Evolutionary conservation across 1,140 invertebrate genomes (phyloP).

Genomic region (Antheraea mylitta): DNA sequence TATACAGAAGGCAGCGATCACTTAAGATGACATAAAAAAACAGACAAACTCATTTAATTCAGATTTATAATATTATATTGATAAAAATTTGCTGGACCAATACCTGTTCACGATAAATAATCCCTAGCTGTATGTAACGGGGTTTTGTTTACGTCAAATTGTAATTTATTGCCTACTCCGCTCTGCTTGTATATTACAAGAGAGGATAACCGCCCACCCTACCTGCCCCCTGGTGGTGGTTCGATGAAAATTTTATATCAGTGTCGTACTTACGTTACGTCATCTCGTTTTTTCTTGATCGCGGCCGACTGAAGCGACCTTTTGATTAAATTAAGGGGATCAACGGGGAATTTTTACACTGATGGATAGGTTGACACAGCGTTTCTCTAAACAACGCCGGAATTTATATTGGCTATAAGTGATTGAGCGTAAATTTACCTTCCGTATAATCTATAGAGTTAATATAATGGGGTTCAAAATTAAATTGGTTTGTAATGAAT

Average conservation of each 20-base stretch:
- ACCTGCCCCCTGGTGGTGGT: constrained; percentile 30
- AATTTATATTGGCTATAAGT: constrained; percentile 72
- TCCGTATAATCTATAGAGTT: constrained; percentile 60
- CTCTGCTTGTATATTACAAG: constrained; percentile 67
- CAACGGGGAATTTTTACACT: constrained; percentile 74
- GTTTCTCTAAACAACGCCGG: constrained; percentile 56
- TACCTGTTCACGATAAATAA: constrained; percentile 62
- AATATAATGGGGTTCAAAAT: constrained; percentile 29
- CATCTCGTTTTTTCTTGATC: constrained; percentile 71
- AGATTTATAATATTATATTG: too few relatives aligned
- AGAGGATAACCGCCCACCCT: constrained; percentile 36
- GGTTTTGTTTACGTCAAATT: constrained; percentile 75
- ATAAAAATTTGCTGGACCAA: not conserved
- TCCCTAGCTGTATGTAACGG: constrained; percentile 58
- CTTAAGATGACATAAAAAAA: too few relatives aligned
- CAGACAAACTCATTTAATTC: too few relatives aligned
- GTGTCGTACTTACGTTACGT: constrained; percentile 57
- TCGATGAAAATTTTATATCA: constrained; percentile 75
- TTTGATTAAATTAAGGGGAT: constrained; percentile 77
- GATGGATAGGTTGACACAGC: constrained; percentile 72
- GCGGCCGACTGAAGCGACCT: constrained; percentile 70
- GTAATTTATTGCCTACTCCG: constrained; percentile 72
- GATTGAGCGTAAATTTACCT: constrained; percentile 56
- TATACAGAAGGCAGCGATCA: too few relatives aligned
- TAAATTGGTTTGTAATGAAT: not conserved